phyloP scores from a whole-genome alignment of 1,140 invertebrate species.

The Ceratina australensis region DNA sequence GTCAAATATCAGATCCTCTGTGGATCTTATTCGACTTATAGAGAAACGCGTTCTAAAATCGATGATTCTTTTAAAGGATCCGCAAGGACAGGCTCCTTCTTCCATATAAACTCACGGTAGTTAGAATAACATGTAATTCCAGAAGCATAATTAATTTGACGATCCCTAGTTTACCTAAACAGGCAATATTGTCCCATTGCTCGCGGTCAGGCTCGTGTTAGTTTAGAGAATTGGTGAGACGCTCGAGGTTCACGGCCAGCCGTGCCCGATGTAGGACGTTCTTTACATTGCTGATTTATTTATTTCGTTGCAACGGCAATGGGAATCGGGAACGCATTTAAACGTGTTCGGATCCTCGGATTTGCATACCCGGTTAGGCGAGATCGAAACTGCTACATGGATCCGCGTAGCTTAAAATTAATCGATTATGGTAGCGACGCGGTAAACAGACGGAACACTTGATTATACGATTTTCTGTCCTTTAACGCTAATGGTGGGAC shows the following conservation, averaged over 20 bases:
- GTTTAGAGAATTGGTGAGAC: background rate
- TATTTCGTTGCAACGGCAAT: background rate
- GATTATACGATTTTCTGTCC: conserved; percentile 20
- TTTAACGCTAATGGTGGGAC: conserved; percentile 14
- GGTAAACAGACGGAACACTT: background rate
- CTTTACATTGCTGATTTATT: background rate
- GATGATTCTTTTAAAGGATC: background rate
- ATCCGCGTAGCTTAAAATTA: too few species aligned
- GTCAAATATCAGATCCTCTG: too few species aligned
- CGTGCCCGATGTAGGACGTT: background rate
- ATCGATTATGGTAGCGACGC: too few species aligned
- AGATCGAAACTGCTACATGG: too few species aligned
- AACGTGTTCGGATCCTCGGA: too few species aligned
- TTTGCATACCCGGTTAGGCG: too few species aligned
- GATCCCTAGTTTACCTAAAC: background rate
- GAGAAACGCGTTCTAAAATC: too few species aligned
- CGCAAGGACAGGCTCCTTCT: background rate
- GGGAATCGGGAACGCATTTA: too few species aligned
- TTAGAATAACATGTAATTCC: background rate
- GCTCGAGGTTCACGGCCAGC: background rate
- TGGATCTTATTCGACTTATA: background rate
- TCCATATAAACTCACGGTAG: background rate
- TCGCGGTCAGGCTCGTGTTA: background rate
- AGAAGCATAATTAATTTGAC: conserved; percentile 2
- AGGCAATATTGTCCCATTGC: background rate